Percentiles rank a stretch among this genome's conserved stretches.
phyloP scores from a whole-genome alignment of 2,888 invertebrate species.

The Allygus modestus region DNA sequence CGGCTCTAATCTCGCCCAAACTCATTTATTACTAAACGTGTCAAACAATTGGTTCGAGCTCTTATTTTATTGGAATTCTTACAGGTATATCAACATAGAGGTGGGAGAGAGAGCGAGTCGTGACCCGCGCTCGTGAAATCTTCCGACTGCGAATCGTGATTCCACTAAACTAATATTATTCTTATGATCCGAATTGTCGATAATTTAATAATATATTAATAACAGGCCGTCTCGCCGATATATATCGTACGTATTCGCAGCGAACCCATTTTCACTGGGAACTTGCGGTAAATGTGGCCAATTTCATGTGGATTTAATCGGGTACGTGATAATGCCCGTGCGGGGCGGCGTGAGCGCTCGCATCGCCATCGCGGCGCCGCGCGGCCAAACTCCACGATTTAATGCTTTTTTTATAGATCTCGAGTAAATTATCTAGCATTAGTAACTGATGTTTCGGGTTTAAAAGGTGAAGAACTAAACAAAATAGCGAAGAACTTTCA shows the following conservation, averaged over 20 bases:
- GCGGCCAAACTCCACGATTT: neutral
- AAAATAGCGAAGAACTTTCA: too few species aligned
- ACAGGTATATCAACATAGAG: conserved; percentile 48
- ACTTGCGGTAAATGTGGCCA: conserved; percentile 47
- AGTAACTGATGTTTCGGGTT: too few species aligned
- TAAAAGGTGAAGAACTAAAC: too few species aligned
- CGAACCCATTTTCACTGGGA: conserved; percentile 41
- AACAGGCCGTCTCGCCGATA: conserved; percentile 61
- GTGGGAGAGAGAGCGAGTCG: conserved; percentile 55
- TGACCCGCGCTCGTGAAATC: conserved; percentile 62
- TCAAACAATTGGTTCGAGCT: conserved; percentile 64
- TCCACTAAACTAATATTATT: conserved; percentile 65
- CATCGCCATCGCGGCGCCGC: neutral
- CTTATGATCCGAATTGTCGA: conserved; percentile 64
- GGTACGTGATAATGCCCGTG: conserved; percentile 27
- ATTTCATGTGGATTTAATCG: conserved; percentile 49
- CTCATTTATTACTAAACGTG: conserved; percentile 64
- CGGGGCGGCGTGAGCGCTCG: neutral
- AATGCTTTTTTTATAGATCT: too few species aligned
- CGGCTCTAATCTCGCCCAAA: conserved; percentile 45
- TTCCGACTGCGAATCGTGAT: conserved; percentile 63
- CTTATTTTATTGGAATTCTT: conserved; percentile 63
- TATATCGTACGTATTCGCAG: conserved; percentile 59
- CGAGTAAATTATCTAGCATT: too few species aligned
- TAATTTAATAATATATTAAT: conserved; percentile 65